A percentile compares a stretch with the other conserved stretches of the same genome.
These are phyloP conservation scores for Ophiodon elongatus DNA, from an alignment of 2,113 vertebrate genomes.

Conservation along the genomic window DNA sequence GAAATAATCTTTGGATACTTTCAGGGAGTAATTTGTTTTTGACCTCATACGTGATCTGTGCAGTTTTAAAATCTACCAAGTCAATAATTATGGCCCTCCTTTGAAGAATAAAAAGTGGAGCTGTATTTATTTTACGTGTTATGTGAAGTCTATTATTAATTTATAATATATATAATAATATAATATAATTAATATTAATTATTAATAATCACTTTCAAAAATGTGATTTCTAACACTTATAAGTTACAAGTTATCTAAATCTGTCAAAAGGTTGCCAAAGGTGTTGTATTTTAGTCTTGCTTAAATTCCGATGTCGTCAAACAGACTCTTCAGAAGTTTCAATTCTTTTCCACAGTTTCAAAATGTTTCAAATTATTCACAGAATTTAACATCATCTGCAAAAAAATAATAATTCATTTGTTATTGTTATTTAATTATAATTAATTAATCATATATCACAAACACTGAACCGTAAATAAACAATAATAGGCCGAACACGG, in stretches of 20 bases:
- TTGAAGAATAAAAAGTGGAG: neutral
- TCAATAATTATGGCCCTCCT: neutral
- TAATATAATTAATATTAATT: too few relatives aligned
- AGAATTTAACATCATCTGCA: neutral
- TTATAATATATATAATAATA: too few relatives aligned
- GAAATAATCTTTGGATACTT: neutral
- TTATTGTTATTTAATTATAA: too few relatives aligned
- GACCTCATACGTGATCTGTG: too few relatives aligned
- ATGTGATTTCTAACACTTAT: neutral
- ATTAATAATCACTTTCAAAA: neutral
- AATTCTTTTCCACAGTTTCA: neutral
- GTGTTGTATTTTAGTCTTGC: too few relatives aligned
- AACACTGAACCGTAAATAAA: neutral
- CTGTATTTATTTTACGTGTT: neutral
- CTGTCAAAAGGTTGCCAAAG: too few relatives aligned
- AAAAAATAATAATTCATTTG: too few relatives aligned
- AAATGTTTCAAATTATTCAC: neutral
- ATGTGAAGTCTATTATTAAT: neutral
- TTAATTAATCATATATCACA: neutral
- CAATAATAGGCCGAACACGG: neutral
- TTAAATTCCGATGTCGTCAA: too few relatives aligned
- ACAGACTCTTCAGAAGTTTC: too few relatives aligned
- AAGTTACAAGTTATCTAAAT: too few relatives aligned
- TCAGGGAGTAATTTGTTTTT: neutral
- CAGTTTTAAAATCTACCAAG: too few relatives aligned